Evolutionary conservation across 1,140 invertebrate species (phyloP).

Genomic region (Sycophila sp.): DNA sequence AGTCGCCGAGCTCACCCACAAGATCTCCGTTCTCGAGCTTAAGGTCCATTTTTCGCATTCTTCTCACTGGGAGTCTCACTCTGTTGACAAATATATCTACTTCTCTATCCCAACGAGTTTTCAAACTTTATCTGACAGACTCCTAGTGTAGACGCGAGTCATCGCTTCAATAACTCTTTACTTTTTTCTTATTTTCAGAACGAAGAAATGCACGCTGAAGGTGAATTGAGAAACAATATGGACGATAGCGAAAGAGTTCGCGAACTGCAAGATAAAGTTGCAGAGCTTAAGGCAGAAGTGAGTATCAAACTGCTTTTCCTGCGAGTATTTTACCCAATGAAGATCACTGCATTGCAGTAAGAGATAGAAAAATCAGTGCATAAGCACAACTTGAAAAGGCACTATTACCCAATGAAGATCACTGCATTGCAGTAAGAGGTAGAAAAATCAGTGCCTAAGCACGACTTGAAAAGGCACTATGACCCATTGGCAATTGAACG

Average conservation of each 20-base stretch:
- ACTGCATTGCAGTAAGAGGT: slow-evolving; percentile 30
- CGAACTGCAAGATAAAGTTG: slow-evolving; percentile 90
- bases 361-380: slow-evolving; percentile 7
- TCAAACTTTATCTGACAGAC: no score
- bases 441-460: background rate
- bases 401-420: slow-evolving; percentile 1
- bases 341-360: slow-evolving; percentile 23
- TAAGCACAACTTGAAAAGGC: slow-evolving; percentile 6
- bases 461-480: background rate
- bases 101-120: no score
- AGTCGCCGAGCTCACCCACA: slow-evolving; percentile 94
- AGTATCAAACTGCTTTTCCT: slow-evolving; percentile 44
- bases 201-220: slow-evolving; percentile 90
- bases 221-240: slow-evolving; percentile 82
- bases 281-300: slow-evolving; percentile 92
- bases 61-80: no score
- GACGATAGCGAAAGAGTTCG: slow-evolving; percentile 86
- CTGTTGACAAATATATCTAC: no score
- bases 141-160: no score
- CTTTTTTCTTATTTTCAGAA: slow-evolving; percentile 73
- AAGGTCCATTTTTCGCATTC: slow-evolving; percentile 72
- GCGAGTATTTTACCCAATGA: slow-evolving; percentile 1
- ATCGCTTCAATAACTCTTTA: no score
- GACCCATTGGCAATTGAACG: background rate
- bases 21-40: slow-evolving; percentile 92